Evolutionary conservation across 2,888 invertebrate genomes (phyloP).

Genomic region (Torymus aiolomorphi): DNA sequence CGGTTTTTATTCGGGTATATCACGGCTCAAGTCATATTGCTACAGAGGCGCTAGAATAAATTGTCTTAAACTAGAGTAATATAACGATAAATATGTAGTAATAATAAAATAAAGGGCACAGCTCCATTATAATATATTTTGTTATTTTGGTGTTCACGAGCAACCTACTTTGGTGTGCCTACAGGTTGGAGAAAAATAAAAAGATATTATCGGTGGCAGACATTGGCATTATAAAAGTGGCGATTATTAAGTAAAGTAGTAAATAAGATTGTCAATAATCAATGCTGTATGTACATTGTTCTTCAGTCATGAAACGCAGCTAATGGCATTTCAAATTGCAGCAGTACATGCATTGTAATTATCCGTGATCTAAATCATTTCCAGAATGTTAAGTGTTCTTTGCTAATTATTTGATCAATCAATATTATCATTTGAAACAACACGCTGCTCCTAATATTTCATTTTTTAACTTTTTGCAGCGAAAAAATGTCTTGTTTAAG

Average conservation of each 20-base stretch:
- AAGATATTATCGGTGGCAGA: slow-evolving; percentile 50
- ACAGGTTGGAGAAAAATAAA: slow-evolving; percentile 66
- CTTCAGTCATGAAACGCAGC: too few species aligned
- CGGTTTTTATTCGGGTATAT: slow-evolving; percentile 35
- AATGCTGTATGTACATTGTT: slow-evolving; percentile 25
- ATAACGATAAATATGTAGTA: slow-evolving; percentile 37
- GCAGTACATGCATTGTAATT: not conserved
- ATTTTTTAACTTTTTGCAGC: too few species aligned
- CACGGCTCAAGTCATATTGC: slow-evolving; percentile 45
- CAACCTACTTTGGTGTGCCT: slow-evolving; percentile 75
- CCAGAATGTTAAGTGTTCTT: too few species aligned
- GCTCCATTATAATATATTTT: slow-evolving; percentile 37
- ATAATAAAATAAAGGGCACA: slow-evolving; percentile 48
- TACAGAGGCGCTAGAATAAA: slow-evolving; percentile 50
- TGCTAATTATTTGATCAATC: too few species aligned
- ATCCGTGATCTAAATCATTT: not conserved
- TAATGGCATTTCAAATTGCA: not conserved
- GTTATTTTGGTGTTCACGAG: slow-evolving; percentile 74
- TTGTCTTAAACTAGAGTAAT: slow-evolving; percentile 10
- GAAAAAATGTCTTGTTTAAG: too few species aligned
- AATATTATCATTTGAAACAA: too few species aligned
- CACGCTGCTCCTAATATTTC: too few species aligned
- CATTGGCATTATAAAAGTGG: slow-evolving; percentile 38
- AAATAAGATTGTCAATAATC: slow-evolving; percentile 40
- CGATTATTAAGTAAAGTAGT: slow-evolving; percentile 28